Evolutionary conservation across 1,140 invertebrate species (phyloP).

Genomic region (Zelostemma sp.): DNA sequence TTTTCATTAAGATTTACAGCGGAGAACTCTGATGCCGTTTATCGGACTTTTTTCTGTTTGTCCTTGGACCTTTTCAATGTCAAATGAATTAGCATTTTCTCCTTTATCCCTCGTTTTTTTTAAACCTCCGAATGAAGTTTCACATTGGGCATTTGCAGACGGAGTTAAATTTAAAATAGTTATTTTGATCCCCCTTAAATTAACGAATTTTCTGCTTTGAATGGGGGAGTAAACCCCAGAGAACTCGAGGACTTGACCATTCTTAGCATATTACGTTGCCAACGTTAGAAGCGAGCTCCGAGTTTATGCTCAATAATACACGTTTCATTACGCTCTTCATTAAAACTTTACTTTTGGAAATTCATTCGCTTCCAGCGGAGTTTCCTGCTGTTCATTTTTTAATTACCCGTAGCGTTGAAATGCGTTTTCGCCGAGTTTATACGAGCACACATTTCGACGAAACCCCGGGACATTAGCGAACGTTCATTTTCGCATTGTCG

Average conservation of each 20-base stretch:
- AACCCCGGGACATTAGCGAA: no score
- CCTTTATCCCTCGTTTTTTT: background rate
- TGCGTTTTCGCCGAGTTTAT: background rate
- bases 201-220: background rate
- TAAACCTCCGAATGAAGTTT: background rate
- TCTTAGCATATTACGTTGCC: background rate
- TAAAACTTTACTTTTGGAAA: background rate
- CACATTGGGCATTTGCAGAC: background rate
- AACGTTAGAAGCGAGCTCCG: background rate
- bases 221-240: background rate
- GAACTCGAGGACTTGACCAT: no score
- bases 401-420: background rate
- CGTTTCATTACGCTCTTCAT: background rate
- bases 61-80: background rate
- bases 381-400: background rate
- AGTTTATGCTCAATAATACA: conserved; percentile 1
- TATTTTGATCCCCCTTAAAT: background rate
- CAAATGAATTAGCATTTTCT: background rate
- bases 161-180: background rate
- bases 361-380: background rate
- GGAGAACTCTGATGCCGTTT: background rate
- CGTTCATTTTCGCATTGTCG: background rate
- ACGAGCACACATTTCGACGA: background rate
- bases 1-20: background rate
- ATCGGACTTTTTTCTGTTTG: background rate